A percentile compares a stretch with the other conserved stretches of the same genome.
phyloP scores from a whole-genome alignment of 2,797 vertebrate species.

The Sebastes reedi region DNA sequence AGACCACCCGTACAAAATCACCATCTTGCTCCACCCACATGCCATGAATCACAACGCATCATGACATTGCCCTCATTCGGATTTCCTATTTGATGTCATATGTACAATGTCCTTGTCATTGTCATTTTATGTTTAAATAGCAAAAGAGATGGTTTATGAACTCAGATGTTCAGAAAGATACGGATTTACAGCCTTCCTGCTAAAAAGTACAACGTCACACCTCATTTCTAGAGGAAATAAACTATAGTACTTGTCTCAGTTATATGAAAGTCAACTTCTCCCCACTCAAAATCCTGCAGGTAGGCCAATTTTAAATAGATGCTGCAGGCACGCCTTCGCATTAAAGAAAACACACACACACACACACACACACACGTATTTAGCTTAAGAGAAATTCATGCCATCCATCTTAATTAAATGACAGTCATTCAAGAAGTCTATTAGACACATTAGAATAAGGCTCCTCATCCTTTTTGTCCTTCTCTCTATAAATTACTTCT shows the following conservation, averaged over 20 bases:
- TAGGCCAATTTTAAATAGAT: slow-evolving; percentile 1
- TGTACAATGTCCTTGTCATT: background rate
- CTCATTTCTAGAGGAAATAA: background rate
- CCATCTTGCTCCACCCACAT: background rate
- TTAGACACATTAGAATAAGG: slow-evolving; percentile 47
- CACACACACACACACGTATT: background rate
- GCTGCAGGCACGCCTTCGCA: slow-evolving; percentile 6
- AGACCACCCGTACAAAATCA: background rate
- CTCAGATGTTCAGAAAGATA: background rate
- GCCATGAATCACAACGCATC: background rate
- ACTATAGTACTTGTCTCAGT: background rate
- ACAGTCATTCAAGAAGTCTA: slow-evolving; percentile 42
- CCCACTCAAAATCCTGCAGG: slow-evolving; percentile 16
- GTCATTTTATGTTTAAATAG: background rate
- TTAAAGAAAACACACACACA: background rate
- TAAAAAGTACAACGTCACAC: background rate
- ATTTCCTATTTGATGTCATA: background rate
- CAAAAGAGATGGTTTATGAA: background rate
- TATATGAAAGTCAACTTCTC: slow-evolving; percentile 27
- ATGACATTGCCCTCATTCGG: background rate
- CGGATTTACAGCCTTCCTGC: background rate
- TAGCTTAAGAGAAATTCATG: slow-evolving; percentile 21
- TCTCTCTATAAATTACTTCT: slow-evolving; percentile 24
- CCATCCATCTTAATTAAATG: slow-evolving; percentile 60
- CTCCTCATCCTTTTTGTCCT: slow-evolving; percentile 33